These are phyloP conservation scores for Lasioglossum leucozonium DNA, from an alignment of 2,888 invertebrate genomes.

Conservation along the genomic window DNA sequence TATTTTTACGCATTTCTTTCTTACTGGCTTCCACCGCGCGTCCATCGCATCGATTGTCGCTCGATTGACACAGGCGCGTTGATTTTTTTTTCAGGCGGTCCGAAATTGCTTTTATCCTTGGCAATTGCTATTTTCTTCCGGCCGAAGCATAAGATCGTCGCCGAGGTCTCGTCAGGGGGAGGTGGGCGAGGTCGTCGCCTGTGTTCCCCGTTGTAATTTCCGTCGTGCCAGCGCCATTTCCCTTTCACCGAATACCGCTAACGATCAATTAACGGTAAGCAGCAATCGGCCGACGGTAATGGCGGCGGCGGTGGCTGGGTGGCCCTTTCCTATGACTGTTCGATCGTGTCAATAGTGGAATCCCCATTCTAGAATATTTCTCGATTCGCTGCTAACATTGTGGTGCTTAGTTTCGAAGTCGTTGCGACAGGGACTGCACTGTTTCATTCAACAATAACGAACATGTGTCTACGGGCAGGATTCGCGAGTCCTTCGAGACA, in stretches of 20 bases:
- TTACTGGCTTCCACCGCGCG: neutral
- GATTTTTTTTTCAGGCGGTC: neutral
- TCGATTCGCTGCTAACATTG: neutral
- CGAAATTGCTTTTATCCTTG: neutral
- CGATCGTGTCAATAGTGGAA: neutral
- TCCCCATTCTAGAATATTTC: neutral
- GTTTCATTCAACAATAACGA: no score
- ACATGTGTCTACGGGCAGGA: neutral
- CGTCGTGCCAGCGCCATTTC: constrained; percentile 54
- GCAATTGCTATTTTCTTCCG: constrained; percentile 4
- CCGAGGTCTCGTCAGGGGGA: neutral
- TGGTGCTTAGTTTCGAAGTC: no score
- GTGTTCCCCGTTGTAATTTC: constrained; percentile 48
- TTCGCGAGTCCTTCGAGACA: neutral
- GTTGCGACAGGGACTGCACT: neutral
- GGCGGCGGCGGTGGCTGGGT: neutral
- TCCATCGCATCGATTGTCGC: neutral
- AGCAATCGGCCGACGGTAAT: constrained; percentile 36
- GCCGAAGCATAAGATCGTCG: neutral
- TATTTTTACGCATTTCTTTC: neutral
- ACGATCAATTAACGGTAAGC: constrained; percentile 63
- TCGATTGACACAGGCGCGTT: neutral
- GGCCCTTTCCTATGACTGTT: neutral
- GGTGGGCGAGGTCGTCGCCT: neutral
- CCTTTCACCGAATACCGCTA: constrained; percentile 52